Evolutionary conservation across 2,797 vertebrate species (phyloP), one percentile per base, ranked within the genome.

Genomic region (Mus spretus): DNA sequence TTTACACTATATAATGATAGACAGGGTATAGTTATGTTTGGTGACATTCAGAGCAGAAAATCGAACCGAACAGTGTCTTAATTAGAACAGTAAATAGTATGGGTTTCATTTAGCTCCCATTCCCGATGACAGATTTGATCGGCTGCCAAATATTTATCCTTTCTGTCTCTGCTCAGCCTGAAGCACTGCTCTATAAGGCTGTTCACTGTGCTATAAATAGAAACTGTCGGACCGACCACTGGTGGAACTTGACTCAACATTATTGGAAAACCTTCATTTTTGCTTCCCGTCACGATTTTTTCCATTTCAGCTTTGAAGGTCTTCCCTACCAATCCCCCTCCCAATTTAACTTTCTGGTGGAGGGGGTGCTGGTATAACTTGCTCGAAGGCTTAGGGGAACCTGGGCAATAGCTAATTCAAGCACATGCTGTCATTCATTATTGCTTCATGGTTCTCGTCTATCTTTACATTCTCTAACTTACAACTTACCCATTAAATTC

Each of bases 61-160:
- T 80, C 0, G 74, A 94, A 89, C 53, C 8, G 61, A 97, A 90
- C 96, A 70, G 83, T 22, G 77, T 80, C 96, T 70, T 97, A 93
- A 98, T 97, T 96, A 95, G 96, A 94, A 91, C 96, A 98, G 97
- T 97, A 97, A 97, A 96, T 97, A 98, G 97, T 96, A 40, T 97
- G 92, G 93, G 96, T 98, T 98, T 98, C 98, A 98, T 98, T 98
- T 98, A 97, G 89, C 89, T 61, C 95, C 94, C 97, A 96, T 97
- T 97, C 95, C 94, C 67, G 96, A 97, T 97, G 96, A 98, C 97
- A 97, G 98, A 97, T 97, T 98, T 98, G 97, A 98, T 96, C 97
- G 80, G 55, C 88, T 85, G 97, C 98, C 98, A 98, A 97, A 82
- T 97, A 96, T 98, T 96, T 97, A 97, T 97, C 97, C 98, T 98